These are phyloP conservation scores for Mimachlamys varia DNA, from an alignment of 2,888 invertebrate genomes.

Conservation along the genomic window DNA sequence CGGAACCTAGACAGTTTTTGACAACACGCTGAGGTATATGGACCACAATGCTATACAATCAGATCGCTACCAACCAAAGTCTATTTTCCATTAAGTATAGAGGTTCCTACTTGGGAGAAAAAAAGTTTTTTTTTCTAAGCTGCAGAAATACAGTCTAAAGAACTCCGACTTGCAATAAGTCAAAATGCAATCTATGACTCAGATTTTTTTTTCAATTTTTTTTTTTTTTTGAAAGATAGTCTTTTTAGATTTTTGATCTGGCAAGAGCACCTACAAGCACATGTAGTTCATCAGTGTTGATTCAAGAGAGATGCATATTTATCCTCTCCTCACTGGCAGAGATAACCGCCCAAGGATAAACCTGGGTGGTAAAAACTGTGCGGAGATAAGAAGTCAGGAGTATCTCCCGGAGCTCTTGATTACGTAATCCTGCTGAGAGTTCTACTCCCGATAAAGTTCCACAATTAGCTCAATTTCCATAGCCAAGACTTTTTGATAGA, in stretches of 20 bases:
- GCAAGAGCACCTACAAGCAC: background rate
- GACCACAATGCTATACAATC: background rate
- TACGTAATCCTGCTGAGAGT: slow-evolving; percentile 44
- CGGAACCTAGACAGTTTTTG: slow-evolving; percentile 31
- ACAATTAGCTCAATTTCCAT: slow-evolving; percentile 44
- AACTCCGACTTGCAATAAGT: background rate
- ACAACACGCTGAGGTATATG: background rate
- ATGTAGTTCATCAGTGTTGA: background rate
- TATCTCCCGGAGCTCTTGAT: slow-evolving; percentile 29
- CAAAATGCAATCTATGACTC: slow-evolving; percentile 20
- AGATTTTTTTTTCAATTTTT: background rate
- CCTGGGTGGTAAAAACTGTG: slow-evolving; percentile 50
- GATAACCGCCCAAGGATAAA: slow-evolving; percentile 33
- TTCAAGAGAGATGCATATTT: background rate
- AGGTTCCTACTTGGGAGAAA: background rate
- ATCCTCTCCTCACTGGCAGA: background rate
- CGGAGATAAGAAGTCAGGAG: slow-evolving; percentile 42
- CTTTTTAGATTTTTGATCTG: background rate
- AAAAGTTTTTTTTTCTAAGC: background rate
- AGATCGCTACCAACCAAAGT: background rate
- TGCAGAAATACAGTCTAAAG: background rate
- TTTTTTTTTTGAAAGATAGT: background rate
- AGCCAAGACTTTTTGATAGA: background rate
- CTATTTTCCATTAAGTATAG: background rate
- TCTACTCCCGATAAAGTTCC: slow-evolving; percentile 39